Evolutionary conservation across 2,113 vertebrate genomes (phyloP), one percentile per base, ranked within the genome.

Genomic region (Diglossa brunneiventris): DNA sequence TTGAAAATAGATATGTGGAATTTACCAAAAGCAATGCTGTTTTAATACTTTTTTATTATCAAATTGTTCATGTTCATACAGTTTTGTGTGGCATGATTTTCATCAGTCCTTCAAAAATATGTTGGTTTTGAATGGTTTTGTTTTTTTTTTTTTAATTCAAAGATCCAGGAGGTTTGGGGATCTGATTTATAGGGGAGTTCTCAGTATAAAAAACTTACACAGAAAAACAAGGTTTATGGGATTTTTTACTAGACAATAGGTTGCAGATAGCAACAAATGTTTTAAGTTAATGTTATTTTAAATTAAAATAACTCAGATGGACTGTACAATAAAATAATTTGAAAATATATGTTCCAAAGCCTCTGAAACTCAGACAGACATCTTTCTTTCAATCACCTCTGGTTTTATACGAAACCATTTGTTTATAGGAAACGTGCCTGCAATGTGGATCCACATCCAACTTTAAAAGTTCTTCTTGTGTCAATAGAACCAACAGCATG

Each of bases 121-220:
- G 0, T 10, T 26, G 11, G 30, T 82, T n/a, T 69, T 39, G 5
- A 15, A 0, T 8, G 39, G 6, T 3, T 26, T 1, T 27, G 12
- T 21, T 13, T 24, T 23, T 44, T 35, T 35, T n/a, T 35, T 20
- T 52, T 35, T 6, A 11, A 23, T 53, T 56, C 8, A 33, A 66
- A 72, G 13, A n/a, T 9, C 4, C 10, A 9, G 7, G 23, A 33
- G 11, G 26, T 49, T 44, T 79, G 11, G 4, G 5, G 4, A 30
- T 90, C 19, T 63, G 5, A 50, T 85, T 76, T 49, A 13, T 6
- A 21, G 11, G 3, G 8, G 18, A 41, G 3, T 31, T 75, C 63
- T 73, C 47, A 70, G 2, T 24, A 28, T 37, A n/a, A 46, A 46
- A n/a, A 59, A 5, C 3, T 53, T 52, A 30, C 13, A 35, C 6